Conservation (phyloP, 2,797 vertebrate species). For the Tinamus major region DNA sequence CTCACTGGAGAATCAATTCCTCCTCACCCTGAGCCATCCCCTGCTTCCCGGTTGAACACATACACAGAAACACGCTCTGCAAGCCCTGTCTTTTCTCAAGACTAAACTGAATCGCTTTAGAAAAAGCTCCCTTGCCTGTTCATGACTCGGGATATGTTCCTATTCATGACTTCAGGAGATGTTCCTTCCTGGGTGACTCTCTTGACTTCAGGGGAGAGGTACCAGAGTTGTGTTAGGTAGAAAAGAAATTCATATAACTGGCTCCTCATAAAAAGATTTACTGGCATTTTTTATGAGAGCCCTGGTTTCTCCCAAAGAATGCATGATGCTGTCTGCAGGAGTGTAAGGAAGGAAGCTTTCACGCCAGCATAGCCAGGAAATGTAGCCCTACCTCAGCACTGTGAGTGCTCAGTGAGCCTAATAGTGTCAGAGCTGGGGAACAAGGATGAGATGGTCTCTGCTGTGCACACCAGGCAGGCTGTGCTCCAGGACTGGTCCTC, state of each 20-base stretch:
- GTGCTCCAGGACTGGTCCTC: too few species aligned
- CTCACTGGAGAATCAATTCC: background rate
- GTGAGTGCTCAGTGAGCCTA: background rate
- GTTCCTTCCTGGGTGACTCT: background rate
- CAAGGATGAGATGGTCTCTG: too few species aligned
- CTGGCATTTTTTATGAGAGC: background rate
- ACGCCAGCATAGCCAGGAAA: background rate
- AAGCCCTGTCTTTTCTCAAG: background rate
- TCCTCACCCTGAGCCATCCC: background rate
- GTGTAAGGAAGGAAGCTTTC: background rate
- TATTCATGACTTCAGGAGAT: background rate
- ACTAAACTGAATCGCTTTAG: background rate
- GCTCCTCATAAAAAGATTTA: rapidly evolving
- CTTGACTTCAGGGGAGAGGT: background rate
- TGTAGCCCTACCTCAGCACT: background rate
- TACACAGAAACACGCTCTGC: background rate
- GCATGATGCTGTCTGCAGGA: background rate
- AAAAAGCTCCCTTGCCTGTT: background rate
- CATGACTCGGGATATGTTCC: background rate
- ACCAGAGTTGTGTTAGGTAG: background rate
- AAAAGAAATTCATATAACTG: background rate
- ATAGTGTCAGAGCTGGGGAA: background rate
- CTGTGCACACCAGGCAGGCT: background rate
- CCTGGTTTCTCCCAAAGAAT: background rate
- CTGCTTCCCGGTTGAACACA: rapidly evolving